phyloP scores from a whole-genome alignment of 2,113 vertebrate species.

The Agelaius phoeniceus region DNA sequence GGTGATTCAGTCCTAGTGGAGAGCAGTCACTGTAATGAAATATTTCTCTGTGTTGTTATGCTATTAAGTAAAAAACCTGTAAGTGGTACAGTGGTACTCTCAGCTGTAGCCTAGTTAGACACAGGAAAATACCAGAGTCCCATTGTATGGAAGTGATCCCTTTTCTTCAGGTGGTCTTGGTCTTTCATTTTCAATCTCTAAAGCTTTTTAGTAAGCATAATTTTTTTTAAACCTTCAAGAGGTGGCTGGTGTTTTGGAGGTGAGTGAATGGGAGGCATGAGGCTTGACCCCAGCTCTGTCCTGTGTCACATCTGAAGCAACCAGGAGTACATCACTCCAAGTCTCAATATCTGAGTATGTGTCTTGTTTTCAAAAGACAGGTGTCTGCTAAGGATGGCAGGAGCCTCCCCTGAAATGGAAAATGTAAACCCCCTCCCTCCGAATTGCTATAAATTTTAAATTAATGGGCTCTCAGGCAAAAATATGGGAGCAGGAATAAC shows the following conservation, averaged over 20 bases:
- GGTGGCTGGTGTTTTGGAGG: neutral
- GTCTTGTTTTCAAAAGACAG: no score
- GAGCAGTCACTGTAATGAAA: neutral
- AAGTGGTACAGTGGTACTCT: neutral
- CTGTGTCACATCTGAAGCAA: neutral
- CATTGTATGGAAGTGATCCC: neutral
- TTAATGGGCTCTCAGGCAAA: no score
- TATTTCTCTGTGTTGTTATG: neutral
- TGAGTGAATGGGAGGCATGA: neutral
- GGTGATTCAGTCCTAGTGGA: neutral
- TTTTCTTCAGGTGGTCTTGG: neutral
- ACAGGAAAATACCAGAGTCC: neutral
- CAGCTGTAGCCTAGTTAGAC: neutral
- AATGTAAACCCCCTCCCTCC: no score
- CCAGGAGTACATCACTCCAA: neutral
- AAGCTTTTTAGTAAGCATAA: neutral
- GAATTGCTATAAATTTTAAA: no score
- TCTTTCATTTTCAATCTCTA: neutral
- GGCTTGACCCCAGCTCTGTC: neutral
- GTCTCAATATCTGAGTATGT: neutral
- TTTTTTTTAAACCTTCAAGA: neutral
- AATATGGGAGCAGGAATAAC: no score
- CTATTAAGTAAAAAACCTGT: neutral
- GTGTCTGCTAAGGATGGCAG: no score
- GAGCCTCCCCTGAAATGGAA: no score